Conservation (phyloP, 1,140 invertebrate species). For the Druon quercuslanigerum region DNA sequence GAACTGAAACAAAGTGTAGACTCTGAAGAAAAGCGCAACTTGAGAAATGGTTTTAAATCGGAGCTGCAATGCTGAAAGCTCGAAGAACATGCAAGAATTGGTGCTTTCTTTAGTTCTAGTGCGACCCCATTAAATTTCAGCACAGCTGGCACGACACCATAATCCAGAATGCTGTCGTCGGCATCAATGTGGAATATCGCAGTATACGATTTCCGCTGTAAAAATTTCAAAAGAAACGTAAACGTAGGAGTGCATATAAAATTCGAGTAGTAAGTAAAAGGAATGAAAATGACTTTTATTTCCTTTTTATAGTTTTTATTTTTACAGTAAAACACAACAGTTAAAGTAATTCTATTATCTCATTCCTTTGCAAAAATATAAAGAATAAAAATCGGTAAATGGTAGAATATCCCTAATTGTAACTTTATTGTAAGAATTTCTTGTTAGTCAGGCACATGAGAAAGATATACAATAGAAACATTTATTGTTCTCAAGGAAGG, state of each 20-base stretch:
- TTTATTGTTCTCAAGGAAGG: no score
- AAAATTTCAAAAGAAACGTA: conserved; percentile 25
- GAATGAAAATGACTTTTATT: conserved; percentile 23
- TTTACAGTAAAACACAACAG: background rate
- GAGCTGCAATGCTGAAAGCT: background rate
- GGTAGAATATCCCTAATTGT: no score
- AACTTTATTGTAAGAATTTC: no score
- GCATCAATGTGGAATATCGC: conserved; percentile 29
- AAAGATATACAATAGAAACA: no score
- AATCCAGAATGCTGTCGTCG: conserved; percentile 29
- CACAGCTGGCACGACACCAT: conserved; percentile 28
- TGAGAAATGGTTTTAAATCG: conserved; percentile 27
- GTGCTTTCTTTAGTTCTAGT: conserved; percentile 22
- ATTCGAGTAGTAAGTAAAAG: conserved; percentile 12
- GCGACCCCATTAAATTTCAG: conserved; percentile 30
- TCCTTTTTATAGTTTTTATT: background rate
- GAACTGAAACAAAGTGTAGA: conserved; percentile 7
- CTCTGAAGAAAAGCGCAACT: conserved; percentile 12
- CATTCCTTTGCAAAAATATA: no score
- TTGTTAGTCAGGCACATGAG: no score
- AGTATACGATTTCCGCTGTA: conserved; percentile 25
- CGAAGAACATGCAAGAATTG: background rate
- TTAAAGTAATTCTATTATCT: background rate
- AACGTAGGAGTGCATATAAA: conserved; percentile 24
- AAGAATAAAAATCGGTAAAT: no score